Evolutionary conservation across 2,113 vertebrate genomes (phyloP), one percentile per base, ranked within the genome.

Genomic region (Hydrochoerus hydrochaeris): DNA sequence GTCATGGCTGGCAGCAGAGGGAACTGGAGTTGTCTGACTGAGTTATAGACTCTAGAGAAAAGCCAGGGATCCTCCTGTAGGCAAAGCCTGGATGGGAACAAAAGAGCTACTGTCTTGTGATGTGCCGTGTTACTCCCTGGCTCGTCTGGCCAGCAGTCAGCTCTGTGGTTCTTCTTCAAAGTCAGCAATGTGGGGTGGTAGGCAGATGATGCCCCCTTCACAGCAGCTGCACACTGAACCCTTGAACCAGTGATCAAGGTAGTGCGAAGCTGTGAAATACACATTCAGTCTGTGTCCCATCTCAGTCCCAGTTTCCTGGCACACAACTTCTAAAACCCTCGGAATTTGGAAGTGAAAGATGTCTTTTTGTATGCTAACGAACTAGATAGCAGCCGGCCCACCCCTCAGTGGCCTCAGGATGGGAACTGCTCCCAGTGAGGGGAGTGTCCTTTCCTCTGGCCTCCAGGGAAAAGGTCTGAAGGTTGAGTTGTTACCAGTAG

Each of bases 101-200:
- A 57, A 0, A 17, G 0, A 65, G 35, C 26, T 8, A 22, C 30
- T 20, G 16, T 20, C n/a, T 57, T n/a, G 22, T n/a, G 52, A 57
- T n/a, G 46, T 57, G 35, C 80, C 54, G 1, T n/a, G 32, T 75
- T 5, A 11, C 26, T 44, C 17, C 41, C 24, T 44, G 8, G 22
- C 11, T 41, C 41, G 0, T 6, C n/a, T 77, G 49, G 28, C 13
- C 9, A 44, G 35, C 12, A 8, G 19, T 41, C 13, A 9, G 41
- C 46, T 73, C 46, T 26, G 38, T 44, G 7, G 3, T 44, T 35
- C 20, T 49, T 71, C 8, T 38, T 38, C n/a, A 80, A 71, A 81
- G 46, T 67, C 58, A 57, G 5, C 58, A 63, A 38, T 8, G 57
- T 19, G 3, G 10, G 17, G 49, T 2, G 11, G 41, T 38, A 14